A percentile compares a stretch with the other conserved stretches of the same genome.
Evolutionary conservation across 92 coral and sea anemone species (phyloP).

Genomic region (Blastomussa wellsi): DNA sequence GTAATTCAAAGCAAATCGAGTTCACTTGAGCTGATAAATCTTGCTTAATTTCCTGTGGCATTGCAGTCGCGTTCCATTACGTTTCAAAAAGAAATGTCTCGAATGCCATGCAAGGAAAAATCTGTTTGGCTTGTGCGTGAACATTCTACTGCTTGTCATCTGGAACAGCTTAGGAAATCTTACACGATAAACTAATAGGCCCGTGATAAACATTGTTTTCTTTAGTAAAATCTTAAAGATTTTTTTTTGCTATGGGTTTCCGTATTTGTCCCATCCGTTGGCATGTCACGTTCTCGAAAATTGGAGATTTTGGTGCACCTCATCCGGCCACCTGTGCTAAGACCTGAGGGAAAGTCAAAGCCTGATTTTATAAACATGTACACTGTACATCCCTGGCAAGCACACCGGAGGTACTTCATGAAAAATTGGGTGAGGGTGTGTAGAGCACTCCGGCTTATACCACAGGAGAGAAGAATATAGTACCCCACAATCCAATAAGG

Average conservation of each 20-base stretch:
- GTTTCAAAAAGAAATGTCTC: not conserved
- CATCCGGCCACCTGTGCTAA: conserved; percentile 2
- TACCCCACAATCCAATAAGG: too few species aligned
- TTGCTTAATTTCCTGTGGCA: not conserved
- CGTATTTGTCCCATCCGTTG: not conserved
- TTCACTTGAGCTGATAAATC: not conserved
- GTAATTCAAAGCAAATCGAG: not conserved
- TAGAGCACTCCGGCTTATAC: too few species aligned
- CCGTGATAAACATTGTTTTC: not conserved
- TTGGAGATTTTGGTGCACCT: not conserved
- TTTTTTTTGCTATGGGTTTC: not conserved
- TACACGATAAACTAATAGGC: not conserved
- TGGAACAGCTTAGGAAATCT: not conserved
- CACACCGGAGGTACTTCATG: too few species aligned
- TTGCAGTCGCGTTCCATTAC: not conserved
- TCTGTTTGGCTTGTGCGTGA: not conserved
- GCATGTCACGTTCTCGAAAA: not conserved
- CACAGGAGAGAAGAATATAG: too few species aligned
- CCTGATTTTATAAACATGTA: not conserved
- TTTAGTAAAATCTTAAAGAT: not conserved
- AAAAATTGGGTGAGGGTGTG: too few species aligned
- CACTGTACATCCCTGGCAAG: not conserved
- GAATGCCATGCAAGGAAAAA: not conserved
- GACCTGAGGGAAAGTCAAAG: not conserved
- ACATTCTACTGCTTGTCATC: not conserved